phyloP scores from a whole-genome alignment of 2,113 vertebrate species.

The Macquaria australasica region DNA sequence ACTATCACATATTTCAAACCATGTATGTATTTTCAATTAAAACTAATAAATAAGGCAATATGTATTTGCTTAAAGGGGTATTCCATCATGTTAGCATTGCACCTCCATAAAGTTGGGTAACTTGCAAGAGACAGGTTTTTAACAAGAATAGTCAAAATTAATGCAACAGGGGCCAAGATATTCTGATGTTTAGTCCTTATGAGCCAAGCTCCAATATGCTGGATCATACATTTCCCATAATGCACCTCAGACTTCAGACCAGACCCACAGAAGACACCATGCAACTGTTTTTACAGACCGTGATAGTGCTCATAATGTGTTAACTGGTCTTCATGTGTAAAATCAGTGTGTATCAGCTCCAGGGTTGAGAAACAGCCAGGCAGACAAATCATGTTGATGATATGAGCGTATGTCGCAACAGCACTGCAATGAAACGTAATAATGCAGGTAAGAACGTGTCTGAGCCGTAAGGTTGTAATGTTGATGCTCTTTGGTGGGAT shows the following conservation, averaged over 20 bases:
- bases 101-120: neutral
- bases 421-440: neutral
- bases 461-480: slow-evolving; percentile 22
- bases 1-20: neutral
- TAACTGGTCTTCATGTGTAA: neutral
- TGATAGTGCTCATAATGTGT: neutral
- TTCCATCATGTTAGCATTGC: neutral
- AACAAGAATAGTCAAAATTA: neutral
- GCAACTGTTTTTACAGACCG: neutral
- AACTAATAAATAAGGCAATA: neutral
- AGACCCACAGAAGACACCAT: neutral
- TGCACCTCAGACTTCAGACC: neutral
- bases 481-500: slow-evolving; percentile 24
- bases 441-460: slow-evolving; percentile 65
- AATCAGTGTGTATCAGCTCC: neutral
- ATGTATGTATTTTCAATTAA: neutral
- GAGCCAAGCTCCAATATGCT: neutral
- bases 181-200: neutral
- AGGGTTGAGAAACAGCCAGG: neutral
- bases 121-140: neutral
- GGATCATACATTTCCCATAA: slow-evolving; percentile 5
- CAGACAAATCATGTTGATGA: slow-evolving; percentile 37
- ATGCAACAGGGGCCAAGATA: neutral
- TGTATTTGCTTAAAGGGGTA: neutral
- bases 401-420: slow-evolving; percentile 44